Evolutionary conservation across 2,888 invertebrate species (phyloP).

Genomic region (Meandrusa payeni): DNA sequence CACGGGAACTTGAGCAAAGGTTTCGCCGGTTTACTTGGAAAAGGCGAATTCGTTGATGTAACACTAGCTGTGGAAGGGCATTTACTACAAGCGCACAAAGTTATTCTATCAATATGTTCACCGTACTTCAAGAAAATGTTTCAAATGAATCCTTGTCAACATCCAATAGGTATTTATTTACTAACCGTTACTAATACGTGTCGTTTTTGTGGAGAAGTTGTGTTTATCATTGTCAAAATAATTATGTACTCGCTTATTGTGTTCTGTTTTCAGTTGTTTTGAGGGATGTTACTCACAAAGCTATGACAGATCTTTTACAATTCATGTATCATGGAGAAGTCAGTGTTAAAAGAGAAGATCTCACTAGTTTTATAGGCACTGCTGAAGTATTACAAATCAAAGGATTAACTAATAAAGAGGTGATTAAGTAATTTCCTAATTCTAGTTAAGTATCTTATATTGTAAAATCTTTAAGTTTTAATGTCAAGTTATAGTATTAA

Average conservation of each 20-base stretch:
- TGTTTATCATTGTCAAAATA: neutral
- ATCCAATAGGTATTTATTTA: slow-evolving; percentile 79
- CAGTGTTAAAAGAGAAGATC: slow-evolving; percentile 86
- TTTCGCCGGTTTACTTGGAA: slow-evolving; percentile 81
- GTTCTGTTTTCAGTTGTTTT: slow-evolving; percentile 80
- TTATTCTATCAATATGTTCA: slow-evolving; percentile 85
- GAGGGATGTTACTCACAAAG: slow-evolving; percentile 85
- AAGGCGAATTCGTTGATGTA: slow-evolving; percentile 82
- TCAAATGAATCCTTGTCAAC: slow-evolving; percentile 83
- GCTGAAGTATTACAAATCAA: slow-evolving; percentile 88
- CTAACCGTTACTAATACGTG: neutral
- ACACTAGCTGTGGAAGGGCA: slow-evolving; percentile 84
- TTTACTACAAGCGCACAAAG: slow-evolving; percentile 85
- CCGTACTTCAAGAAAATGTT: slow-evolving; percentile 87
- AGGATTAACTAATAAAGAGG: slow-evolving; percentile 83
- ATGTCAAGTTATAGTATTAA: no score
- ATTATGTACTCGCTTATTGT: slow-evolving; percentile 4
- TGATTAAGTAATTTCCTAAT: slow-evolving; percentile 33
- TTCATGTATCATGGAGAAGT: slow-evolving; percentile 90
- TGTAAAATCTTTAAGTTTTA: no score
- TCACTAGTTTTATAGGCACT: slow-evolving; percentile 85
- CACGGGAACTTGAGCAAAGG: slow-evolving; percentile 85
- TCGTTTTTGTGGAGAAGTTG: no score
- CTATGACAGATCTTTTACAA: slow-evolving; percentile 86
- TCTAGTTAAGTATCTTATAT: no score